Conservation (phyloP, 2,797 vertebrate genomes). For the Danionella dracula region DNA sequence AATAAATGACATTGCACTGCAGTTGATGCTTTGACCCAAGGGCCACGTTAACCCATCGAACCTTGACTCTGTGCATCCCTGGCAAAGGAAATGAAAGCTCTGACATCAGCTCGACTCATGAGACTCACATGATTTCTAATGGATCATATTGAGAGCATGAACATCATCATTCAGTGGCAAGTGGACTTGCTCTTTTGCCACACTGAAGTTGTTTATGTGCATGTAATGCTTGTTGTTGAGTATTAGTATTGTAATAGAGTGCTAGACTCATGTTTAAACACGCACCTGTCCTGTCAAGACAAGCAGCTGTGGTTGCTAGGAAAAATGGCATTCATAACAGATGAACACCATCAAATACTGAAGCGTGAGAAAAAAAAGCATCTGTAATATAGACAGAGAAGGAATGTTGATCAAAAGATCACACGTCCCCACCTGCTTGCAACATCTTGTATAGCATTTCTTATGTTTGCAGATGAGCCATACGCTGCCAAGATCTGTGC, state of each 20-base stretch:
- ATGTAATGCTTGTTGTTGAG: not conserved
- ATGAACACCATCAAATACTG: not conserved
- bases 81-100: not conserved
- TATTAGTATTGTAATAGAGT: not conserved
- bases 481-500: not conserved
- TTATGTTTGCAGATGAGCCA: not conserved
- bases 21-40: not conserved
- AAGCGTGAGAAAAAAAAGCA: not conserved
- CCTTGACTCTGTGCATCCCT: not conserved
- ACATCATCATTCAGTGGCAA: too few relatives aligned
- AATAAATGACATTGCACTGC: not conserved
- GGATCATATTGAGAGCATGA: not conserved
- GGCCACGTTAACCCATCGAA: not conserved
- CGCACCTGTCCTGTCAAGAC: not conserved
- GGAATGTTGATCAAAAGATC: not conserved
- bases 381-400: not conserved
- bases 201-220: not conserved
- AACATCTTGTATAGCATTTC: not conserved
- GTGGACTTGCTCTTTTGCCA: not conserved
- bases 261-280: not conserved
- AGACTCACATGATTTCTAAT: not conserved
- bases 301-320: not conserved
- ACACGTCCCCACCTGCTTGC: not conserved
- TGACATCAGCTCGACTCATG: slow-evolving; percentile 9
- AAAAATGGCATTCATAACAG: not conserved